Evolutionary conservation across 2,888 invertebrate genomes (phyloP), one percentile per base, ranked within the genome.

Genomic region (Heliconius charithonia): DNA sequence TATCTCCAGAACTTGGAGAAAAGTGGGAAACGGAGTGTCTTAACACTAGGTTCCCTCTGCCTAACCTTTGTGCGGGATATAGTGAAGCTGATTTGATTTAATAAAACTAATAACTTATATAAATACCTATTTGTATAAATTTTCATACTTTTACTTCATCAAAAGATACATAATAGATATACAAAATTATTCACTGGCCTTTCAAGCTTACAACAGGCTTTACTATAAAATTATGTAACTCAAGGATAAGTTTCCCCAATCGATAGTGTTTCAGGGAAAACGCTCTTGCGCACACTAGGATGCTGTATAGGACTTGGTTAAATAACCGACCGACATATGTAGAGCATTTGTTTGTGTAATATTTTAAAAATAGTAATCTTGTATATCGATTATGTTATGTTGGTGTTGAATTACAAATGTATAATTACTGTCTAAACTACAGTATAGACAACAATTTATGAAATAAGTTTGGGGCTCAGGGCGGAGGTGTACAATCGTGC

Each of bases 241-340:
- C 3, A 70, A 27, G 19, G 16, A 59, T n/a, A 41, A 6, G 19
- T 76, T 51, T 51, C 51, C 63, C 45, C 67, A 59, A 73, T 27
- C 32, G 16, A 37, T 79, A 71, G 22, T 29, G 9, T 32, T 22
- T 73, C 29, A 75, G 71, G 25, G 29, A 32, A 79, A 70, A 67
- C 77, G 80, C 74, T 80, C 72, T 88, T 87, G 85, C 87, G 82
- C 83, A 85, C 25, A 72, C 75, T 83, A 86, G 86, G 88, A 89
- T 86, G 81, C 82, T 79, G 80, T 83, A 78, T 81, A 89, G 89
- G 90, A 90, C 87, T 84, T 82, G 45, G 83, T 88, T 87, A 85
- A 83, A 85, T 86, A 87, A 88, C 84, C 72, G 79, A 83, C 84
- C 82, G 82, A 83, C 81, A 79, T 81, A 85, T 81, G 80, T 82